Evolutionary conservation across 2,113 vertebrate species (phyloP).

Genomic region (Origma solitaria): DNA sequence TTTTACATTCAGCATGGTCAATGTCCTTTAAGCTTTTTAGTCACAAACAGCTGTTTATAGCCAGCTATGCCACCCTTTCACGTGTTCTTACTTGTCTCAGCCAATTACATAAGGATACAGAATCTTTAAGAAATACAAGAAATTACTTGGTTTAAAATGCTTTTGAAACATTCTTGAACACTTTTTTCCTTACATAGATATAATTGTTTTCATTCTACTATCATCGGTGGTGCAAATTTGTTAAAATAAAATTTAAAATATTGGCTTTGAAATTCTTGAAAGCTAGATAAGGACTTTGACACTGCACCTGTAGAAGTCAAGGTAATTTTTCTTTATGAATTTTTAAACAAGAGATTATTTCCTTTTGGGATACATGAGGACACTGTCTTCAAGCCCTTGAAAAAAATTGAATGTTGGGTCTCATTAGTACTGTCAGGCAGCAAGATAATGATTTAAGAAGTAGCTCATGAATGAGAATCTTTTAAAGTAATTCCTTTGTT

Average conservation of each 20-base stretch:
- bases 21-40: background rate
- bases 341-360: conserved; percentile 27
- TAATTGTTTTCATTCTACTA: background rate
- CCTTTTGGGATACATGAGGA: background rate
- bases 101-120: background rate
- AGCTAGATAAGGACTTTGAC: background rate
- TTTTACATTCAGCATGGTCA: background rate
- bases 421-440: background rate
- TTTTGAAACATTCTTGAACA: background rate
- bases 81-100: background rate
- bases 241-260: background rate
- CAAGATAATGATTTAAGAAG: background rate
- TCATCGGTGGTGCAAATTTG: background rate
- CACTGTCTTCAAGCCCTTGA: background rate
- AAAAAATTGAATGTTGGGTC: background rate
- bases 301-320: background rate
- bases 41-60: background rate
- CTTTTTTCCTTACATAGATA: background rate
- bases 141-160: background rate
- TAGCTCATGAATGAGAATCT: background rate
- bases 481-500: conserved; percentile 8
- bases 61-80: background rate
- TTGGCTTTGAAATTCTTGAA: background rate
- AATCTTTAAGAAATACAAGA: background rate
- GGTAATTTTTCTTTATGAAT: conserved; percentile 14